Conservation (phyloP, 2,888 invertebrate species). For the Tinea trinotella region DNA sequence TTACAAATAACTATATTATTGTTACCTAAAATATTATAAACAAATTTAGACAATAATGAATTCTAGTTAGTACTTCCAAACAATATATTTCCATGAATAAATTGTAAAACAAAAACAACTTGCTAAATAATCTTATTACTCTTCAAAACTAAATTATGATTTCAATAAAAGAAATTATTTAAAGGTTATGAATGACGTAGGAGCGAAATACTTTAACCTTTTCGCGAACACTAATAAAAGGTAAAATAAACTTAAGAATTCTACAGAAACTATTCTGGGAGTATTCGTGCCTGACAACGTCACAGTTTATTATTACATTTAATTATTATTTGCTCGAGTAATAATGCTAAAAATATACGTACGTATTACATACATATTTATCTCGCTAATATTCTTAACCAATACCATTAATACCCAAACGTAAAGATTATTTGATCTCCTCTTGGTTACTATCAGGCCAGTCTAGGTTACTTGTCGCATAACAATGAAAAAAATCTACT, state of each 20-base stretch:
- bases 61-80: not conserved
- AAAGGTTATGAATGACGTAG: conserved; percentile 19
- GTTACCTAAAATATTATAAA: no score
- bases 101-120: not conserved
- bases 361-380: no score
- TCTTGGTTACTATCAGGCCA: no score
- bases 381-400: no score
- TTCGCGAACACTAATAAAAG: conserved; percentile 17
- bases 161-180: conserved; percentile 12
- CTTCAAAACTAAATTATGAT: not conserved
- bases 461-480: no score
- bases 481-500: no score
- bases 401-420: no score
- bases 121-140: not conserved
- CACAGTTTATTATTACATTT: not conserved
- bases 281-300: not conserved
- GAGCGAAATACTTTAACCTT: conserved; percentile 12
- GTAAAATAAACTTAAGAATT: conserved; percentile 4
- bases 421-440: no score
- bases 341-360: not conserved
- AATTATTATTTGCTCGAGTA: not conserved
- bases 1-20: no score
- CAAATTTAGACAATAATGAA: not conserved
- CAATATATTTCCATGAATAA: not conserved
- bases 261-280: conserved; percentile 3